Evolutionary conservation across 2,888 invertebrate genomes (phyloP).

Genomic region (Kuschelorhynchus macadamiae): DNA sequence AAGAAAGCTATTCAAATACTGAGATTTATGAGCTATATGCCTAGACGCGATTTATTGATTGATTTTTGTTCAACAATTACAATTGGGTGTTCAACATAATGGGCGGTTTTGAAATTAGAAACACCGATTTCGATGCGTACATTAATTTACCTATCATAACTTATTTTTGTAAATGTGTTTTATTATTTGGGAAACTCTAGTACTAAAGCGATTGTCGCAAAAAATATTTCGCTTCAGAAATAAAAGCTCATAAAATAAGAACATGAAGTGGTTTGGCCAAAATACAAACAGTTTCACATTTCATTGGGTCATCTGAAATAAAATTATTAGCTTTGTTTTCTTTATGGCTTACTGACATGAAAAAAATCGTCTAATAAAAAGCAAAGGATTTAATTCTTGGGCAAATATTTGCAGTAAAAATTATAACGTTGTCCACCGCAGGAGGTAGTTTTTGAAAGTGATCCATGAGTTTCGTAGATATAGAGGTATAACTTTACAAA

Average conservation of each 20-base stretch:
- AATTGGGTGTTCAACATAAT: too few relatives aligned
- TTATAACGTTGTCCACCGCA: conserved; percentile 37
- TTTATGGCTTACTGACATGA: conserved; percentile 29
- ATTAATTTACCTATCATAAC: too few relatives aligned
- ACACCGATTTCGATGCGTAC: too few relatives aligned
- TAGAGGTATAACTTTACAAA: not conserved
- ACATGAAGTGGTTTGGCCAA: conserved; percentile 6
- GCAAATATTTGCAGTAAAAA: conserved; percentile 50
- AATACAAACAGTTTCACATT: conserved; percentile 26
- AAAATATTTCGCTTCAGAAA: too few relatives aligned
- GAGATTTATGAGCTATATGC: too few relatives aligned
- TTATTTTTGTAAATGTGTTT: too few relatives aligned
- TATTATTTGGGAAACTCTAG: too few relatives aligned
- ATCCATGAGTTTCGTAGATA: conserved; percentile 12
- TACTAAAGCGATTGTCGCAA: too few relatives aligned
- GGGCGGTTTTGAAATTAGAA: too few relatives aligned
- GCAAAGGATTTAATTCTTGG: conserved; percentile 42
- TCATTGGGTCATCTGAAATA: conserved; percentile 31
- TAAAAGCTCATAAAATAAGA: not conserved
- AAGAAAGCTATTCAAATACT: too few relatives aligned
- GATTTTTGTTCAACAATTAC: too few relatives aligned
- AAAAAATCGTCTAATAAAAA: conserved; percentile 35
- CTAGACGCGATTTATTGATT: too few relatives aligned
- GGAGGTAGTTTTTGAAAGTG: conserved; percentile 17
- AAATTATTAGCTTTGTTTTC: conserved; percentile 34